phyloP scores from a whole-genome alignment of 2,797 vertebrate species.

The Smutsia temminckii region DNA sequence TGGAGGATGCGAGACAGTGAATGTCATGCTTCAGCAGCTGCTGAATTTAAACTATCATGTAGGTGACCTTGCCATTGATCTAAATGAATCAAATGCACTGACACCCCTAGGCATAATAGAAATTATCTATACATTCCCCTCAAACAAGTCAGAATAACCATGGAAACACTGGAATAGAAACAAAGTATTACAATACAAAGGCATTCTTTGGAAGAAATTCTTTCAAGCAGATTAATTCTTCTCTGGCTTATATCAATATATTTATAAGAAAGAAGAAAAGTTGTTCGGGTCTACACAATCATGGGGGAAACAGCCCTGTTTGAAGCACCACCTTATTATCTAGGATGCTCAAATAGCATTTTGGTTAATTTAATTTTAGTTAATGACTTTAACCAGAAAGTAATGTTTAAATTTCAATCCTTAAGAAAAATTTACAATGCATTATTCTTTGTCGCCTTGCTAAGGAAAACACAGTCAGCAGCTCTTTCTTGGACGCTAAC shows the following conservation, averaged over 20 bases:
- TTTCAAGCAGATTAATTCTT: neutral
- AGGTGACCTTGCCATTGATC: slow-evolving; percentile 20
- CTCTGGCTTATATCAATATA: neutral
- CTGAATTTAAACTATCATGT: neutral
- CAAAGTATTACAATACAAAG: slow-evolving; percentile 36
- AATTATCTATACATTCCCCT: slow-evolving; percentile 26
- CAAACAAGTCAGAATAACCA: slow-evolving; percentile 41
- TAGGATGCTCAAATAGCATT: neutral
- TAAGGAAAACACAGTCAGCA: neutral
- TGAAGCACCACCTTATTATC: neutral
- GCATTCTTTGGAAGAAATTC: slow-evolving; percentile 31
- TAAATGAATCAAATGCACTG: slow-evolving; percentile 7
- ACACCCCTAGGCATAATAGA: neutral
- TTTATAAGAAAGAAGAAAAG: slow-evolving; percentile 45
- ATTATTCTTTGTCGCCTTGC: neutral
- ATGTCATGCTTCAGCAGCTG: slow-evolving; percentile 6
- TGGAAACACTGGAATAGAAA: slow-evolving; percentile 38
- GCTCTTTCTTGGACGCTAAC: neutral
- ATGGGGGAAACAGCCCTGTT: neutral
- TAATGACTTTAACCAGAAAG: neutral
- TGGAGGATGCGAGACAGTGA: slow-evolving; percentile 31
- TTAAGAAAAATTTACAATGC: neutral
- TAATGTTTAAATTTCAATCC: neutral
- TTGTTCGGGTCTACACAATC: neutral
- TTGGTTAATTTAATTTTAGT: slow-evolving; percentile 28